Percentiles rank a stretch among this genome's conserved stretches.
Evolutionary conservation across 2,797 vertebrate species (phyloP).

Genomic region (Kryptopterus vitreolus): DNA sequence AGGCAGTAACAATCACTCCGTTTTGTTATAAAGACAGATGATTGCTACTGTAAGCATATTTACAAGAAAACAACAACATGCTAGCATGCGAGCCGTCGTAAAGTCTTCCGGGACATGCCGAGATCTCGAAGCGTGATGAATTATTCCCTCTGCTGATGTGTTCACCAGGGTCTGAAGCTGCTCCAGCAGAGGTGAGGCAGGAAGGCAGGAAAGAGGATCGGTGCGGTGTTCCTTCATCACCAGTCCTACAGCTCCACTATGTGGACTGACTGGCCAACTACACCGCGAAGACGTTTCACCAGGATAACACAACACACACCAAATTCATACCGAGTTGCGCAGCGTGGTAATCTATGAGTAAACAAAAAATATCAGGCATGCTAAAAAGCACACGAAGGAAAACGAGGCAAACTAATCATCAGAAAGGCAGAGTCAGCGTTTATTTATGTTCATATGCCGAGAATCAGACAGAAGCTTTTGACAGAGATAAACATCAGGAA

Average conservation of each 20-base stretch:
- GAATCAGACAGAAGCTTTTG: background rate
- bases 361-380: background rate
- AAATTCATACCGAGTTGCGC: background rate
- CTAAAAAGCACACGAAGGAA: background rate
- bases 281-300: background rate
- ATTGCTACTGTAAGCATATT: background rate
- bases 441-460: background rate
- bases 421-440: background rate
- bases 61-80: constrained; percentile 10
- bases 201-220: background rate
- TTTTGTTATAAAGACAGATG: background rate
- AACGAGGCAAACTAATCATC: background rate
- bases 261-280: constrained; percentile 27
- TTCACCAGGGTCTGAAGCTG: constrained; percentile 9
- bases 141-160: constrained; percentile 25
- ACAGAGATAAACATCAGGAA: background rate
- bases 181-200: constrained; percentile 12
- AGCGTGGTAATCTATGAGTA: constrained; percentile 1
- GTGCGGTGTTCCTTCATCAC: background rate
- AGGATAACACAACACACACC: background rate
- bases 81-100: background rate
- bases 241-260: constrained; percentile 37
- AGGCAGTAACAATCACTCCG: background rate
- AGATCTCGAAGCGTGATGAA: constrained; percentile 19
- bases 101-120: background rate